Evolutionary conservation across 2,113 vertebrate species (phyloP), one percentile per base, ranked within the genome.

Genomic region (Chionomys nivalis): DNA sequence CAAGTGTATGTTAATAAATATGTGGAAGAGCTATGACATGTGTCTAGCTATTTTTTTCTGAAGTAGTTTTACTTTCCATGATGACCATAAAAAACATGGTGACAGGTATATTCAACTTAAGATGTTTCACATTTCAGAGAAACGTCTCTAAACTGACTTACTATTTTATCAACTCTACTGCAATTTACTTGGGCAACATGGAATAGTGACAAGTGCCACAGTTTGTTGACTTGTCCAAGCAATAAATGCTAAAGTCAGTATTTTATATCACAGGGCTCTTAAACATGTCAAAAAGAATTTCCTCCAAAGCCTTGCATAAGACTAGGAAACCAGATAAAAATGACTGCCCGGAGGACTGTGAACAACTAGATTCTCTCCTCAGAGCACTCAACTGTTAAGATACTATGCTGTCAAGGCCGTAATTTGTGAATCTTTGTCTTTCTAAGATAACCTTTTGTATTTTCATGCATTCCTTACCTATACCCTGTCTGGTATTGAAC

Each of bases 241-340:
- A 97, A 47, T 92, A 96, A 97, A 96, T 66, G 33, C 75, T 92
- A n/a, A 26, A 89, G 78, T 70, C 86, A 94, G 70, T 96, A 97
- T 96, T 96, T 96, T 97, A 95, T 70, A 96, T 70, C 75, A 94
- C 49, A 65, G 31, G 90, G 65, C 42, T 97, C 82, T 91, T 93
- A 95, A 96, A 89, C 78, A 63, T 91, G 97, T 98, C 94, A 96
- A 91, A 97, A 97, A 89, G 96, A 98, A 44, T 96, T 95, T 97
- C 89, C 97, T 94, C 78, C 61, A 91, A 97, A 98, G 82, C 91
- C 88, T 94, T 95, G 86, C 8, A 36, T 79, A 42, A 94, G 94
- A 87, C 58, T 31, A 83, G 52, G 61, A 97, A 63, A 96, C 91
- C 58, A 87, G 97, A 94, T 97, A 94, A 97, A 98, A 94, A 85